Percentiles rank a stretch among this genome's conserved stretches.
Conservation (phyloP, 2,113 vertebrate species). For the Plecotus auritus region DNA sequence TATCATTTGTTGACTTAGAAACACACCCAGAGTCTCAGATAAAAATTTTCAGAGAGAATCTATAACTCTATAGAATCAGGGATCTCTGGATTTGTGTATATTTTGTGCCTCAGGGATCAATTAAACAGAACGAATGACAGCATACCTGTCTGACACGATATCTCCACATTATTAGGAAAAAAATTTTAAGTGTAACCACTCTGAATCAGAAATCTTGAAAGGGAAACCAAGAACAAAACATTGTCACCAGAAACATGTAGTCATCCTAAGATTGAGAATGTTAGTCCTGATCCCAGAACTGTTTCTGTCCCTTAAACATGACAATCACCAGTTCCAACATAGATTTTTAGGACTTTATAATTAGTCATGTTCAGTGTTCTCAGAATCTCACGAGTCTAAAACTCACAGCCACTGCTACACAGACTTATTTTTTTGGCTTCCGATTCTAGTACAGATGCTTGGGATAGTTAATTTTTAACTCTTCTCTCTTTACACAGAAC, state of each 20-base stretch:
- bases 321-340: not conserved
- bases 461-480: not conserved
- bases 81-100: not conserved
- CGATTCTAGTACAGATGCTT: not conserved
- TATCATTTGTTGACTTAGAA: not conserved
- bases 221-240: not conserved
- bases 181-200: not conserved
- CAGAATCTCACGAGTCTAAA: not conserved
- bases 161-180: not conserved
- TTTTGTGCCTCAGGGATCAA: not conserved
- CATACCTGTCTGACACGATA: not conserved
- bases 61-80: not conserved
- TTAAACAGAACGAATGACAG: not conserved
- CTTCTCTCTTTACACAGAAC: not conserved
- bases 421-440: not conserved
- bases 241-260: not conserved
- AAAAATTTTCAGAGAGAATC: not conserved
- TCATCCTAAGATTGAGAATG: not conserved
- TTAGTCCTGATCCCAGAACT: not conserved
- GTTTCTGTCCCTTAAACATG: constrained; percentile 32
- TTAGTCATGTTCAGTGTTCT: not conserved
- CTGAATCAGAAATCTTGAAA: constrained; percentile 36
- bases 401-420: not conserved
- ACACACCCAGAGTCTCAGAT: not conserved
- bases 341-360: not conserved